These are phyloP conservation scores for Spea hammondii DNA, from an alignment of 2,797 vertebrate genomes.

Conservation along the genomic window DNA sequence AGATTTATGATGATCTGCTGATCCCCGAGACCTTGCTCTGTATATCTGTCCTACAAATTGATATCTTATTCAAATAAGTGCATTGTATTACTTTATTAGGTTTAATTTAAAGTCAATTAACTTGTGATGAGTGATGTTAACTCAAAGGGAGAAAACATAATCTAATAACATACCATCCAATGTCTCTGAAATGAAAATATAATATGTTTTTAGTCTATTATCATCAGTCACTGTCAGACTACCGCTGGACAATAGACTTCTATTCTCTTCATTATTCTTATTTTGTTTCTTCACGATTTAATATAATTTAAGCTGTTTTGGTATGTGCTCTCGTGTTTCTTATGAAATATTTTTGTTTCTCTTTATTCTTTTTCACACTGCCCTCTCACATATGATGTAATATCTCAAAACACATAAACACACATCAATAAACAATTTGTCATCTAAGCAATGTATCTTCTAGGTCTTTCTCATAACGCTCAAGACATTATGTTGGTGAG, in stretches of 20 bases:
- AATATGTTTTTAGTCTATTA: conserved; percentile 49
- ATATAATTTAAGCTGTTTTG: not conserved
- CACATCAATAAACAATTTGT: too few species aligned
- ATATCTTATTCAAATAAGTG: conserved; percentile 51
- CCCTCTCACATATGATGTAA: too few species aligned
- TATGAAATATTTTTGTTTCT: not conserved
- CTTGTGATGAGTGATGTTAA: conserved; percentile 34
- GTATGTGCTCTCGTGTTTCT: not conserved
- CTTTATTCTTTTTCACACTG: not conserved
- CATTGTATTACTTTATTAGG: conserved; percentile 41
- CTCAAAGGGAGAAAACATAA: conserved; percentile 45
- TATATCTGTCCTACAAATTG: conserved; percentile 48
- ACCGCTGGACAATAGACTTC: conserved; percentile 46
- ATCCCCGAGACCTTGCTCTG: conserved; percentile 39
- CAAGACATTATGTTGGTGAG: too few species aligned
- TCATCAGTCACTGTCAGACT: conserved; percentile 46
- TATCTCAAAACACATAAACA: too few species aligned
- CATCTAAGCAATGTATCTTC: too few species aligned
- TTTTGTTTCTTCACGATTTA: not conserved
- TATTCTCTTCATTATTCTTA: conserved; percentile 28
- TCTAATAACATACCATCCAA: conserved; percentile 37
- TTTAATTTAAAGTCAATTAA: conserved; percentile 36
- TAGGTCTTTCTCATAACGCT: too few species aligned
- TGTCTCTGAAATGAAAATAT: conserved; percentile 38
- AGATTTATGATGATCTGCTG: conserved; percentile 48